Conservation (phyloP, 2,888 invertebrate genomes). For the Andrena camellia region DNA sequence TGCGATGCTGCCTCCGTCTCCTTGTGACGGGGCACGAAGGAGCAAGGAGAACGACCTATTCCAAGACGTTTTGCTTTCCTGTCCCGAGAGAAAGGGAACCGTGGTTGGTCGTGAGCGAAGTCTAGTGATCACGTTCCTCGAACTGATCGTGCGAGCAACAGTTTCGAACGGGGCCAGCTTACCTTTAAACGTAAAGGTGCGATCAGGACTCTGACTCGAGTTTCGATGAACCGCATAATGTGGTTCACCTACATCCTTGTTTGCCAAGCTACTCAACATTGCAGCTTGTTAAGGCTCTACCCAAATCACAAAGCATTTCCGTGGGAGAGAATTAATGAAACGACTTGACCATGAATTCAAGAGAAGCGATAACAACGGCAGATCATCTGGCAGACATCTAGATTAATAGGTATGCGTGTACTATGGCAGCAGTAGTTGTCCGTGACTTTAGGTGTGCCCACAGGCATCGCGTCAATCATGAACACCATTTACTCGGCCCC, state of each 20-base stretch:
- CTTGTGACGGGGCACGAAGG: conserved; percentile 52
- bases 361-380: conserved; percentile 5
- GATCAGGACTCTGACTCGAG: conserved; percentile 38
- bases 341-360: not conserved
- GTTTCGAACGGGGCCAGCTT: conserved; percentile 63
- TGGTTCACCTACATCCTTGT: conserved; percentile 14
- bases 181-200: conserved; percentile 59
- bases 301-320: not conserved
- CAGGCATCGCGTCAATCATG: conserved; percentile 13
- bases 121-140: conserved; percentile 71
- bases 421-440: conserved; percentile 9
- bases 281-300: not conserved
- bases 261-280: not conserved
- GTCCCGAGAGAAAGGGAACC: conserved; percentile 72
- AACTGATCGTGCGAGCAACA: conserved; percentile 73
- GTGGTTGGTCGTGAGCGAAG: conserved; percentile 40
- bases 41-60: conserved; percentile 70
- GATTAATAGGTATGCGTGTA: conserved; percentile 44
- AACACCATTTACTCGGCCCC: not conserved
- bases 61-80: conserved; percentile 66
- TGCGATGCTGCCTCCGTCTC: conserved; percentile 6
- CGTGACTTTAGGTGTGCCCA: conserved; percentile 36
- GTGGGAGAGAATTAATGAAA: not conserved
- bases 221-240: conserved; percentile 32
- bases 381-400: conserved; percentile 3